These are phyloP conservation scores for Thamnophis sirtalis DNA, from an alignment of 2,113 vertebrate species.

Conservation along the genomic window DNA sequence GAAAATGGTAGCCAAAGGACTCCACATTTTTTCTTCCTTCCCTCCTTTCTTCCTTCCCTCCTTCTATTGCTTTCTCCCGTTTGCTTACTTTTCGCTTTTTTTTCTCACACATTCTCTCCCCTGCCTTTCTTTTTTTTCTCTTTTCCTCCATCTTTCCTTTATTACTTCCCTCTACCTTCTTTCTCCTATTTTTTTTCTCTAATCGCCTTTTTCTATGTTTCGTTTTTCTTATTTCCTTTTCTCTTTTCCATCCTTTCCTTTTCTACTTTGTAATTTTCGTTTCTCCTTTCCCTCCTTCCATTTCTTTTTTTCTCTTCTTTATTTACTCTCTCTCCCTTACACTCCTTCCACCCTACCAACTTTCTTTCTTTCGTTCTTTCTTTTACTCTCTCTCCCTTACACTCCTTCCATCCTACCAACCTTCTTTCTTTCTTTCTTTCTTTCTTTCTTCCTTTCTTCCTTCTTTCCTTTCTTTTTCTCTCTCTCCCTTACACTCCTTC, in stretches of 20 bases:
- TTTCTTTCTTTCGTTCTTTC: background rate
- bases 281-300: background rate
- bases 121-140: background rate
- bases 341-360: too few relatives aligned
- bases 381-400: too few relatives aligned
- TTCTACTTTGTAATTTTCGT: background rate
- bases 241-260: background rate
- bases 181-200: background rate
- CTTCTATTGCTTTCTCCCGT: background rate
- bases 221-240: background rate
- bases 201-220: background rate
- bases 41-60: too few relatives aligned
- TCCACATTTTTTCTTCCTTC: too few relatives aligned
- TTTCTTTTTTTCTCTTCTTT: background rate
- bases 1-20: background rate
- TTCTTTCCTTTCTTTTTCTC: too few relatives aligned
- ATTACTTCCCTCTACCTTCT: background rate
- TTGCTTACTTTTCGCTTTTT: background rate
- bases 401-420: too few relatives aligned
- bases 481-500: background rate
- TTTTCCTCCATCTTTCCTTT: background rate
- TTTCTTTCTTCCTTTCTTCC: too few relatives aligned
- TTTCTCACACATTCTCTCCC: background rate
- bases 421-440: too few relatives aligned
- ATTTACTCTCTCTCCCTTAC: too few relatives aligned